These are phyloP conservation scores for Labroides dimidiatus DNA, from an alignment of 2,797 vertebrate genomes.

Conservation along the genomic window DNA sequence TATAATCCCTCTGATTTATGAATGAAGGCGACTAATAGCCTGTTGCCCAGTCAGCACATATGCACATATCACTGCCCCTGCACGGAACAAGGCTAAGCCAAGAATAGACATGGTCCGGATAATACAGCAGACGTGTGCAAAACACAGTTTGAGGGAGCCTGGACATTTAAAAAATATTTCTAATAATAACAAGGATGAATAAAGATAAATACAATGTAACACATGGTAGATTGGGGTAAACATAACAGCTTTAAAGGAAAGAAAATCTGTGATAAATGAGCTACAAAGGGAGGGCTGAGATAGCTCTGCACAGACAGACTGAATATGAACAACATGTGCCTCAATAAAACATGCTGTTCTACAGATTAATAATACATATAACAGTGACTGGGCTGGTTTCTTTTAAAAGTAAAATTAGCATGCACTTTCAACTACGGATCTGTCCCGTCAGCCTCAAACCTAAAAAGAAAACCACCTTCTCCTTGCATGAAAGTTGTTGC, in stretches of 20 bases:
- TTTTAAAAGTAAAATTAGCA: slow-evolving; percentile 2
- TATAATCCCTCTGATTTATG: slow-evolving; percentile 6
- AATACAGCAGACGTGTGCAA: slow-evolving; percentile 41
- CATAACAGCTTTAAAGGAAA: no score
- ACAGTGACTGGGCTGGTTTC: background rate
- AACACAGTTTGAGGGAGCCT: slow-evolving; percentile 4
- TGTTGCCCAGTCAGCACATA: slow-evolving; percentile 47
- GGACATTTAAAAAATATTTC: background rate
- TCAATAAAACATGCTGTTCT: background rate
- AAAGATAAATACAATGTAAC: no score
- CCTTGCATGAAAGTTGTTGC: slow-evolving; percentile 28
- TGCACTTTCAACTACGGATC: slow-evolving; percentile 1
- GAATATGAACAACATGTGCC: background rate
- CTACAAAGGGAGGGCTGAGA: no score
- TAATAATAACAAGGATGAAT: background rate
- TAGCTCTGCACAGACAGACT: no score
- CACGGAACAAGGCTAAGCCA: slow-evolving; percentile 34
- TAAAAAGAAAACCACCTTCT: background rate
- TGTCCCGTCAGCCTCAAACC: slow-evolving; percentile 23
- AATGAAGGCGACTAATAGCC: slow-evolving; percentile 8
- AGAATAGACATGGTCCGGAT: slow-evolving; percentile 45
- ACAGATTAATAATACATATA: background rate
- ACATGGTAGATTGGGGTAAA: background rate
- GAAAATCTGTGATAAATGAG: no score
- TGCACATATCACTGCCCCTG: slow-evolving; percentile 39